Evolutionary conservation across 2,888 invertebrate species (phyloP).

Genomic region (Carabus problematicus): DNA sequence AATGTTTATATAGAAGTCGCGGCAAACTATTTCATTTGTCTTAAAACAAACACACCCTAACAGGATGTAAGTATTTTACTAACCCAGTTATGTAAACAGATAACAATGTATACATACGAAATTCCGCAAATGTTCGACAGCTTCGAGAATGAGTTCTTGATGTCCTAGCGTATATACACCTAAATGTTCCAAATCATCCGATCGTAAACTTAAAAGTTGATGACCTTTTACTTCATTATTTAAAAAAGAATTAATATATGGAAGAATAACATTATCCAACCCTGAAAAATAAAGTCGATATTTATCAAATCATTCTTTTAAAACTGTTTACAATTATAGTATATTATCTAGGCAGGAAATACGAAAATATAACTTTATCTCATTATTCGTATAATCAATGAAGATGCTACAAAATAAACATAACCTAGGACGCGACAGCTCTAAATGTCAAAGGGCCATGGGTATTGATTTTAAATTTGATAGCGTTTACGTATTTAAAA

Average conservation of each 20-base stretch:
- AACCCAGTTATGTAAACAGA: background rate
- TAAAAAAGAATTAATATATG: conserved; percentile 81
- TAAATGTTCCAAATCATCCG: conserved; percentile 87
- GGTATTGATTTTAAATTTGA: conserved; percentile 40
- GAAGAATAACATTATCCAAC: conserved; percentile 77
- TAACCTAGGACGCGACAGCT: conserved; percentile 21
- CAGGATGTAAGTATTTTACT: background rate
- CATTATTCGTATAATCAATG: conserved; percentile 1
- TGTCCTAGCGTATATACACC: conserved; percentile 89
- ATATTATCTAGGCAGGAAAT: conserved; percentile 33
- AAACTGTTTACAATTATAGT: conserved; percentile 13
- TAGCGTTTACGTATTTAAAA: conserved; percentile 15
- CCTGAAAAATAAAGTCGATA: conserved; percentile 62
- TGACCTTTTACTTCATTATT: conserved; percentile 84
- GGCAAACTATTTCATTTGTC: background rate
- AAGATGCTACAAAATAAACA: conserved; percentile 37
- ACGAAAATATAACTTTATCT: conserved; percentile 33
- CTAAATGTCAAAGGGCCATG: conserved; percentile 41
- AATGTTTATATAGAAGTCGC: conserved; percentile 5
- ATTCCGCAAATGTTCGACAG: conserved; percentile 87
- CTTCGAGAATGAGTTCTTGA: conserved; percentile 91
- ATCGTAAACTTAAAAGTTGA: conserved; percentile 81
- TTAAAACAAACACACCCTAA: background rate
- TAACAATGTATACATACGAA: conserved; percentile 70
- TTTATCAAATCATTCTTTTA: conserved; percentile 2